Base-by-base conservation (phyloP, 1,140 invertebrate genomes). In the Lepidurus packardi region DNA sequence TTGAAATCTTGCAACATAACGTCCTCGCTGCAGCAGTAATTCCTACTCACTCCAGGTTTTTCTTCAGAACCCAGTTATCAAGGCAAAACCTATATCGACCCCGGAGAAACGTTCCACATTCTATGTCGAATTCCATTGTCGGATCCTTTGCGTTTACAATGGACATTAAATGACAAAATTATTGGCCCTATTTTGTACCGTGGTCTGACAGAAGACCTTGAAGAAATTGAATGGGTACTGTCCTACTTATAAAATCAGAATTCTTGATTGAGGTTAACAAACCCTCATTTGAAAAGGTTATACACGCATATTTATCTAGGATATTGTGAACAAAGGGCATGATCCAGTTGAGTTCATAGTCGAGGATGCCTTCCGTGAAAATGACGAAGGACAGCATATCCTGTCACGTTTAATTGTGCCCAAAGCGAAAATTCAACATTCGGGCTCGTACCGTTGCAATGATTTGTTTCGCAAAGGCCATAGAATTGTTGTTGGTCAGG, bases 51-150 rank as follows among this genome's bases (percentile, higher is more conserved):
- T 65, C 16, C 53, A 65, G 53, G 53, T 65, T 65, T 65, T 65
- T 65, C 53, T 43, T 73, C 73, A 24, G 76, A 77, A 43, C 79
- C 79, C 7, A 25, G 34, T 44, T 80, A 80, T 41, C 73, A 78
- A 53, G 79, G 79, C 16, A 76, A 80, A 75, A 77, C 76, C 16
- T 73, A 43, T 42, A 77, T 80, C 25, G 21, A 73, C 8, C 25
- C 74, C 24, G 76, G 65, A 24, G 76, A 73, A 21, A 47, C 75
- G 13, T 78, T 80, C 25, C 41, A 45, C 21, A 75, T 80, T 43
- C 42, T 80, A 16, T 80, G 79, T 74, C 47, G 76, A 45, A 77
- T 80, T 24, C 79, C 79, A 16, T 43, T 80, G 43, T 43, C 77
- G 16, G 75, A 80, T 21, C 75, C 75, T 3, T 74, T 74, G 13